Evolutionary conservation across 1,140 invertebrate species (phyloP), one percentile per base, ranked within the genome.

Genomic region (Lepidurus apus): DNA sequence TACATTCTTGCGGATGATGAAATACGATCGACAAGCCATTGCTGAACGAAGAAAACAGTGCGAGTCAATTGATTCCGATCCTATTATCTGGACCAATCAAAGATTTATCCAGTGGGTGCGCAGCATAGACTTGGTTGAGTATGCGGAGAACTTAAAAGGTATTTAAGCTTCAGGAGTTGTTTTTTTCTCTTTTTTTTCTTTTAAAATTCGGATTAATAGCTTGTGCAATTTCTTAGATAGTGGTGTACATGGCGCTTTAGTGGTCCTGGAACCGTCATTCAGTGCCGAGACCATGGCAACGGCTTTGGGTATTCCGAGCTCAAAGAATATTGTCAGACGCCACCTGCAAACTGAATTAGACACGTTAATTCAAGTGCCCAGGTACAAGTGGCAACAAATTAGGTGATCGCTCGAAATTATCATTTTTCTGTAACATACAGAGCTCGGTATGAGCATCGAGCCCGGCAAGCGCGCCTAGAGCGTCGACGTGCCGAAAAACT

Each of bases 101-200:
- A 90, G 95, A 83, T 95, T 97, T 83, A 93, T 97, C 79, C 90
- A 93, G 82, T 98, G 95, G 95, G 93, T 94, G 26, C 89, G 93
- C 82, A 93, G 92, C 84, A 96, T 98, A 83, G 95, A 98, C 87
- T 88, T 98, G 81, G 91, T 91, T 74, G 95, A 98, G 88, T 98
- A 96, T 84, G 93, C 94, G 80, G 93, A 96, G 80, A 96, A 96
- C 85, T 87, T 97, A n/a, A 95, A 95, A 91, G 93, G 93, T 94
- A 78, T 34, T 17, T 34, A 11, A 21, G 13, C 7, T 11, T 11
- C 0, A 43, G 21, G 1, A 26, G 26, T 26, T 26, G 26, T 26
- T 26, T 4, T 78, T 10, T 44, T 43, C n/a, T n/a, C n/a, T n/a
- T 24, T 10, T 43, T 76, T 47, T 21, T 53, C 73, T 75, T 7